Evolutionary conservation across 2,113 vertebrate species (phyloP).

Genomic region (Lichenostomus cassidix): DNA sequence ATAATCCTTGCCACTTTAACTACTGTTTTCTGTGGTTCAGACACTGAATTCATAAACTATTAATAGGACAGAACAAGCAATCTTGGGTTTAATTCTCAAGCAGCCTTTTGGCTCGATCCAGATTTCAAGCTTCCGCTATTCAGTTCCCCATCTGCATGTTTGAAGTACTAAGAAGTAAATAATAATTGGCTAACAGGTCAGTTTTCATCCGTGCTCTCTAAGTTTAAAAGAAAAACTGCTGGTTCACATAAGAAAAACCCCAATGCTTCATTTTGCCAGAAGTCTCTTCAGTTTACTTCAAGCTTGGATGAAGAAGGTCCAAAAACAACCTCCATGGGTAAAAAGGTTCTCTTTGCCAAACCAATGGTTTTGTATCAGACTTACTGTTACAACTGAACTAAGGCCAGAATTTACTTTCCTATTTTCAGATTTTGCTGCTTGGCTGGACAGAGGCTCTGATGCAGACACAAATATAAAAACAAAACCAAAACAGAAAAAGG

Average conservation of each 20-base stretch:
- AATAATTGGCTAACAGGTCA: not conserved
- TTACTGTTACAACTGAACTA: not conserved
- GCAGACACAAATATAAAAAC: not conserved
- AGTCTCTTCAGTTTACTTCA: not conserved
- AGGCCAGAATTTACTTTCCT: not conserved
- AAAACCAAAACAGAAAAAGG: not conserved
- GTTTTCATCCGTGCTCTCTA: not conserved
- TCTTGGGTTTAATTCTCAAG: not conserved
- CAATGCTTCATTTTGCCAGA: not conserved
- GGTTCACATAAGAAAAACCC: too few species aligned
- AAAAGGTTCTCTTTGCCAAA: not conserved
- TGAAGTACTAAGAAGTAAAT: not conserved
- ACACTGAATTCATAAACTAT: not conserved
- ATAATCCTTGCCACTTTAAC: not conserved
- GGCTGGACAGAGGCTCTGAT: not conserved
- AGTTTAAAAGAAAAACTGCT: not conserved
- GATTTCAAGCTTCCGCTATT: not conserved
- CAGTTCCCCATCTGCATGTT: not conserved
- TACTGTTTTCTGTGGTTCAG: not conserved
- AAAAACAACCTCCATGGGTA: not conserved
- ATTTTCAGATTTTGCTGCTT: not conserved
- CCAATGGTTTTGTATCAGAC: not conserved
- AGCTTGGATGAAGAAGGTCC: not conserved
- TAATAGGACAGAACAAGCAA: not conserved
- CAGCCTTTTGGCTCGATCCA: not conserved